phyloP scores from a whole-genome alignment of 1,140 invertebrate species.

The Thaumetopoea pityocampa region DNA sequence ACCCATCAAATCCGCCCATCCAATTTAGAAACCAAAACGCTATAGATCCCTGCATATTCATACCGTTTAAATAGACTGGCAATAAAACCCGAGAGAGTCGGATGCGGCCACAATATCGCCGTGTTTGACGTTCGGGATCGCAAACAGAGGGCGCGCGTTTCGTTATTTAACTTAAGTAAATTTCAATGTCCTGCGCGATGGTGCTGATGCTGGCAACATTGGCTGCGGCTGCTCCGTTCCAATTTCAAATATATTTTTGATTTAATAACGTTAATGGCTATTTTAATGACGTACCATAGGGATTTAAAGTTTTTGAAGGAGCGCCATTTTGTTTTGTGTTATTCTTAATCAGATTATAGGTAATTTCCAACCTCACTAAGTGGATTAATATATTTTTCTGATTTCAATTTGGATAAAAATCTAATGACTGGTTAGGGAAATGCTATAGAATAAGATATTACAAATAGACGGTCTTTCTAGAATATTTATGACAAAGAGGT shows the following conservation, averaged over 20 bases:
- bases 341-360: background rate
- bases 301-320: background rate
- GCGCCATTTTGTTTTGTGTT: too few species aligned
- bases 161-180: slow-evolving; percentile 74
- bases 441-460: too few species aligned
- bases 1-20: slow-evolving; percentile 1
- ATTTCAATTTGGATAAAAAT: too few species aligned
- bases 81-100: slow-evolving; percentile 58
- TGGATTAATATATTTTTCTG: too few species aligned
- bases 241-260: slow-evolving; percentile 25
- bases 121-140: slow-evolving; percentile 51
- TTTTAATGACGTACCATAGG: slow-evolving; percentile 7
- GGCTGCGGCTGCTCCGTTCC: slow-evolving; percentile 31
- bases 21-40: slow-evolving; percentile 10
- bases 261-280: slow-evolving; percentile 24
- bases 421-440: too few species aligned
- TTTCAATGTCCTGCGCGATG: slow-evolving; percentile 73
- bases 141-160: slow-evolving; percentile 68
- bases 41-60: slow-evolving; percentile 48
- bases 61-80: slow-evolving; percentile 46
- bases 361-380: background rate
- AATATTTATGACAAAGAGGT: too few species aligned
- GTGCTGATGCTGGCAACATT: too few species aligned
- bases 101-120: slow-evolving; percentile 46
- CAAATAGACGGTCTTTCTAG: too few species aligned